Base-by-base conservation (phyloP, 2,888 invertebrate species). In the Prionchulus punctatus region DNA sequence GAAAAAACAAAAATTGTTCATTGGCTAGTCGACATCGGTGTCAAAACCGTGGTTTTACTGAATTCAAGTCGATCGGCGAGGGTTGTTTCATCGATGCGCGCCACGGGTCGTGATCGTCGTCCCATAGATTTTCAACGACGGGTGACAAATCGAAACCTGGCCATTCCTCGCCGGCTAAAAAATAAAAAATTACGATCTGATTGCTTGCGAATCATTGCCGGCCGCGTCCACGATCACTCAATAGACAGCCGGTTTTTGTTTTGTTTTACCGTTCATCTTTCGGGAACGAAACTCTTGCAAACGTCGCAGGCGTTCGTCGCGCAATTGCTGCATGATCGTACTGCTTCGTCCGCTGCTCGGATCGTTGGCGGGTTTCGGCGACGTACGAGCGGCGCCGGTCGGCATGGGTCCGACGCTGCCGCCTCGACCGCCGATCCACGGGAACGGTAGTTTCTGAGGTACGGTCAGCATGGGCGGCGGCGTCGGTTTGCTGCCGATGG, bases 261-360 rank as follows among this genome's bases (percentile, higher is more conserved):
- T n/a, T n/a, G 18, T 36, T 45, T 45, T 45, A 45, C 45, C 45
- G 12, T 45, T 47, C 25, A 25, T 4, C 30, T 45, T 27, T 21
- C 51, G 50, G 1, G 27, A 2, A 58, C 68, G 67, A 59, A 70
- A 68, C 55, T 71, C 70, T 56, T 62, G 59, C 43, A 65, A 58
- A 18, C 71, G 60, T 30, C 63, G 63, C 4, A 68, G 60, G 30
- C 70, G 60, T 21, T 71, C 71, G 3, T 62, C 64, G 62, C 67
- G 66, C 31, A 70, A 60, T 54, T 62, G 65, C 62, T 72, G 71
- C 70, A 71, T 71, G 64, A 70, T 67, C n/a, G 70, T 67, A 7
- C 18, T 53, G 7, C 18, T 3, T 7, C n/a, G 15, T 7, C 53
- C 53, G 53, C 18, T 47, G 15, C 45, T 7, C 18, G 18, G 7